Base-by-base conservation (phyloP, 92 coral and sea anemone genomes). In the Meandrina meandrites region DNA sequence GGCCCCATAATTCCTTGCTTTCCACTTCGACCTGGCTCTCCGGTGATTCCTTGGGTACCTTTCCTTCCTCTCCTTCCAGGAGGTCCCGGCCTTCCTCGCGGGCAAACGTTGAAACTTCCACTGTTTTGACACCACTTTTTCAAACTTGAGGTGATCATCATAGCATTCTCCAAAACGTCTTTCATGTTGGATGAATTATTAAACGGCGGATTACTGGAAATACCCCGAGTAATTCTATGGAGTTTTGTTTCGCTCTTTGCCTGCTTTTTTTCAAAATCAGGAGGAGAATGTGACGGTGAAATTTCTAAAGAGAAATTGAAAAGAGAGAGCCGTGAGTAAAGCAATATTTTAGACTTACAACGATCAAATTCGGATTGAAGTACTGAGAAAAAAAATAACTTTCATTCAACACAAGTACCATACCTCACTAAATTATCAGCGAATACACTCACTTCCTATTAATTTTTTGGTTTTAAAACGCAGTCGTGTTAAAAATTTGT, bases 41-140 rank as follows among this genome's bases (percentile, higher is more conserved):
- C 71, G 1, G 14, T 28, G 22, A 64, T 8, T 16, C 87, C 87
- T 73, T 73, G 48, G 2, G 51, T 22, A 17, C 87, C 87, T 57
- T 58, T 84, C 21, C 51, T 53, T 34, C 87, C 87, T 27, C 24
- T 47, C 19, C 31, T 83, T 13, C 86, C 86, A 0, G 86, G 79
- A 7, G 86, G 70, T 28, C 86, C 79, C 56, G 86, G 86, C 19
- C 45, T 15, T 70, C 86, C 86, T 18, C 67, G 78, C 1, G 24
- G 67, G 35, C 86, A 69, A 37, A 50, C 62, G 37, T 51, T 69
- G 45, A 19, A 34, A 27, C 45, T 36, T 50, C 56, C 78, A 27
- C 48, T 45, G 67, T 67, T 42, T 21, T 82, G 78, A 18, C 78
- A 69, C 19, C 67, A 2, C 48, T 45, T 69, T 34, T 67, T 68